phyloP scores from a whole-genome alignment of 2,797 vertebrate species.

The Macrochelys suwanniensis region DNA sequence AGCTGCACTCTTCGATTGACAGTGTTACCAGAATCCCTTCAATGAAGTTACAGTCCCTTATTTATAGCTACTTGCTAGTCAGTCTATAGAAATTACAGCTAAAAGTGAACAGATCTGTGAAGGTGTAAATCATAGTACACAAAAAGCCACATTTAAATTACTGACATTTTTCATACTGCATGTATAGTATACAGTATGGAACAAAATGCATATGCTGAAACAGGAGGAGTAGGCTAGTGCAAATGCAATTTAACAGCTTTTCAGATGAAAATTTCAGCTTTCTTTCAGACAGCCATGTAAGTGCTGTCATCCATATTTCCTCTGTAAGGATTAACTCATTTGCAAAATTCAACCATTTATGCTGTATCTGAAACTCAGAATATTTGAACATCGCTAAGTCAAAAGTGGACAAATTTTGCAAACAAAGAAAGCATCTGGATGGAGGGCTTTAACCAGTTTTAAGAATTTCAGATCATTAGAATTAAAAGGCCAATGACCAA shows the following conservation, averaged over 20 bases:
- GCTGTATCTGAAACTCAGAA: not conserved
- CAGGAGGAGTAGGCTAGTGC: fast-evolving
- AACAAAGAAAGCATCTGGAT: not conserved
- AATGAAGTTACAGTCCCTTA: not conserved
- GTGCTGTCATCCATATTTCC: not conserved
- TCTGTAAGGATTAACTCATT: not conserved
- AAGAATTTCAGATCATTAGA: not conserved
- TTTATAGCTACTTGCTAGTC: not conserved
- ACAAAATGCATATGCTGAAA: not conserved
- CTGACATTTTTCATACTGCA: not conserved
- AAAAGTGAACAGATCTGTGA: not conserved
- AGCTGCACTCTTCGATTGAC: not conserved
- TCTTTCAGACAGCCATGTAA: fast-evolving
- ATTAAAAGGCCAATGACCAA: not conserved
- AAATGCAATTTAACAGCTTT: not conserved
- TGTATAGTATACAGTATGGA: not conserved
- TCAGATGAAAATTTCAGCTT: not conserved
- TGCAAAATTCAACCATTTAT: not conserved
- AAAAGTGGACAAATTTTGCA: not conserved
- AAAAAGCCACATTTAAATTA: not conserved
- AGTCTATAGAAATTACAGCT: not conserved
- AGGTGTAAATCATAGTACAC: not conserved
- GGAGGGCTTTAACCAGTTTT: not conserved
- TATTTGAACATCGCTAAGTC: not conserved
- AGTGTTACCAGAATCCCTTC: not conserved